Percentiles rank a stretch among this genome's conserved stretches.
phyloP scores from a whole-genome alignment of 2,113 vertebrate species.

The Microcebus ravelobensis region DNA sequence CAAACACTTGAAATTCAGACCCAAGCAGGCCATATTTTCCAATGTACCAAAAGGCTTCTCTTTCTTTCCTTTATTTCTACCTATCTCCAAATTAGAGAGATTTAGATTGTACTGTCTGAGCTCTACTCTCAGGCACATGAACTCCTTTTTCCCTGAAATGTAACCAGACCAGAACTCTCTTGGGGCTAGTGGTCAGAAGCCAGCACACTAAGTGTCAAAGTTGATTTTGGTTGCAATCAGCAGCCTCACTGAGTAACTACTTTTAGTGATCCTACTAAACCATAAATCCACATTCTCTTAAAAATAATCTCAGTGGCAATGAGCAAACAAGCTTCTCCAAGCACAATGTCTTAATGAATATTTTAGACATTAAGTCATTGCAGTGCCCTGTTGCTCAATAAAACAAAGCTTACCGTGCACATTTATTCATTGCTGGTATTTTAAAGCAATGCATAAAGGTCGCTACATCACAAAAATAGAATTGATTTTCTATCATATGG shows the following conservation, averaged over 20 bases:
- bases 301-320: conserved; percentile 18
- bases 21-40: neutral
- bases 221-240: neutral
- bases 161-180: neutral
- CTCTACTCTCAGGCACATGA: neutral
- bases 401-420: neutral
- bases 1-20: neutral
- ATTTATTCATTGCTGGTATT: neutral
- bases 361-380: neutral
- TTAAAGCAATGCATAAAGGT: neutral
- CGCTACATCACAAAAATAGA: neutral
- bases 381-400: neutral
- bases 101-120: neutral
- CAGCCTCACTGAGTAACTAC: neutral
- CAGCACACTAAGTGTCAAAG: neutral
- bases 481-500: neutral
- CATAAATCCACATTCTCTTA: neutral
- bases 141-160: neutral
- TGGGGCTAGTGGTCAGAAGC: neutral
- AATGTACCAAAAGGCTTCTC: neutral
- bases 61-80: neutral
- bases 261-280: neutral
- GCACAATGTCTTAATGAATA: conserved; percentile 38
- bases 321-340: neutral
- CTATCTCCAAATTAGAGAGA: neutral